Evolutionary conservation across 2,888 invertebrate species (phyloP).

Genomic region (Latheticus oryzae): DNA sequence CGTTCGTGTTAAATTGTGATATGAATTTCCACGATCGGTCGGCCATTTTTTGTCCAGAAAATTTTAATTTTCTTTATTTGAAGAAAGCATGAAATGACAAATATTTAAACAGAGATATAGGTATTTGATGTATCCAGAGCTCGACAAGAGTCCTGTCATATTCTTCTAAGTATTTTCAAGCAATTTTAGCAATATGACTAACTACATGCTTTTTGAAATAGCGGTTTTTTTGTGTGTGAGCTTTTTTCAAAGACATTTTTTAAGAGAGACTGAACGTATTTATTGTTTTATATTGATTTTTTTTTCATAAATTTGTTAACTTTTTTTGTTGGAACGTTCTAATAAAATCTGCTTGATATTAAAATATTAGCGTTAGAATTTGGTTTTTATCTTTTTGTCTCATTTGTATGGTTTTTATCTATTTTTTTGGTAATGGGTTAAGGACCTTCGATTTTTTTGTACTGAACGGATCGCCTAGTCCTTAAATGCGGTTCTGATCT

Average conservation of each 20-base stretch:
- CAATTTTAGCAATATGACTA: constrained; percentile 40
- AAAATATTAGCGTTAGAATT: background rate
- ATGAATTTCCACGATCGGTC: constrained; percentile 47
- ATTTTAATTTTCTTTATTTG: constrained; percentile 37
- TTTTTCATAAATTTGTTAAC: constrained; percentile 37
- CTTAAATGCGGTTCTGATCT: constrained; percentile 49
- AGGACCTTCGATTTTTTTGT: constrained; percentile 43
- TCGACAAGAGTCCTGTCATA: constrained; percentile 18
- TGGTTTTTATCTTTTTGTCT: background rate
- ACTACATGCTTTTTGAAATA: constrained; percentile 23
- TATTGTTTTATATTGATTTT: constrained; percentile 46
- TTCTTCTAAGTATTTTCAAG: constrained; percentile 36
- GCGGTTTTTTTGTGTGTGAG: constrained; percentile 34
- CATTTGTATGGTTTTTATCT: constrained; percentile 7
- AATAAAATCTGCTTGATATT: constrained; percentile 24
- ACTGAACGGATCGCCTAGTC: constrained; percentile 53
- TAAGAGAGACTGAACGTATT: constrained; percentile 47
- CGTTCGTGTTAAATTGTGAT: constrained; percentile 50
- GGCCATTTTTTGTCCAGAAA: constrained; percentile 44
- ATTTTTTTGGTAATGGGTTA: constrained; percentile 46
- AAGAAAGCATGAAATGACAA: constrained; percentile 38
- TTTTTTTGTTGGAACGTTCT: constrained; percentile 22
- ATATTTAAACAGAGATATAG: constrained; percentile 22
- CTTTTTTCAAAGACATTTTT: constrained; percentile 35
- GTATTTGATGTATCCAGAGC: constrained; percentile 20